Base-by-base conservation (phyloP, 92 coral and sea anemone genomes). In the Paragorgia papillata region DNA sequence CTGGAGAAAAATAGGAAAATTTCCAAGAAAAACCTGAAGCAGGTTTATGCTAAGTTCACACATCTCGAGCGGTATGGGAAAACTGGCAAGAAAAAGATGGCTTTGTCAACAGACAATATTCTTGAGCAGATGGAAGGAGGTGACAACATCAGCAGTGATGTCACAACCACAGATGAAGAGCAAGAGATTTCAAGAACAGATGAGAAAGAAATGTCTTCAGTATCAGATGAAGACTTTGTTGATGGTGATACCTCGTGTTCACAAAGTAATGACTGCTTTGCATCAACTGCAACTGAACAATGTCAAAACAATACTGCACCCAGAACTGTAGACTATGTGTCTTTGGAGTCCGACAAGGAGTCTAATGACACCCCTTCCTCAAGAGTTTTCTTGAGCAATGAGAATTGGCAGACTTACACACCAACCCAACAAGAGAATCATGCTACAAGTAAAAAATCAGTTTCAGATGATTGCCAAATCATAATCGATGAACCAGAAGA, bases 1-100 rank as follows among this genome's bases (percentile, higher is more conserved):
- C 79, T 95, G 34, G 95, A 91, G 6, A 76, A 78, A 26, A 95
- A 95, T 31, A 85, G 85, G 39, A 91, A 37, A 39, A 68, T 58
- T 13, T 83, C 80, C 14, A 82, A 85, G 55, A 69, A 79, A 21
- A 89, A 90, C 25, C 66, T 95, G 32, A 89, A 95, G 37, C 76
- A 83, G n/a, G 89, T 91, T 0, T 95, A 91, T 51, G 53, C 83
- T 27, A 87, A 91, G 86, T 95, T 54, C 82, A 81, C 89, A 3
- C 89, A 87, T 66, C 85, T 87, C 66, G 97, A 87, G 26, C 84
- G 97, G 7, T 34, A 54, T 51, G 57, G 49, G 31, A 53, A 55
- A 20, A 12, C 41, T 9, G 48, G 69, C 12, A 63, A 35, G 69
- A 63, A 29, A 63, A 48, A 22, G 33, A 27, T 8, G 17, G 3